phyloP scores from a whole-genome alignment of 2,888 invertebrate genomes.

The Sinotaia quadrata region DNA sequence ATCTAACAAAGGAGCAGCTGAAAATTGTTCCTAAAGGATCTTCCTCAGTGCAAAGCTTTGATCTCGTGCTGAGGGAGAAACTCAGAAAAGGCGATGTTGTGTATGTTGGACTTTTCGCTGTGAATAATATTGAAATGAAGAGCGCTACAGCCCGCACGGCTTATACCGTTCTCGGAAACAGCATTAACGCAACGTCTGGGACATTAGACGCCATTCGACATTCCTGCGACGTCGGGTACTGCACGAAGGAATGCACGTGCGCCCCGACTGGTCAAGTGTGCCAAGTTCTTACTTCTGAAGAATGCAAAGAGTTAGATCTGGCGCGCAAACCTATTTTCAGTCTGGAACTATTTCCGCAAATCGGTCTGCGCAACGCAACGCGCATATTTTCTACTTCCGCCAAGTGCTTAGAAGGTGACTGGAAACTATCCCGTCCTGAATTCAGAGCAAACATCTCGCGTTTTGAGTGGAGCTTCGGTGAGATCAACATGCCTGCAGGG shows the following conservation, averaged over 20 bases:
- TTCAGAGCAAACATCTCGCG: constrained; percentile 24
- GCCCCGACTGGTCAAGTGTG: constrained; percentile 40
- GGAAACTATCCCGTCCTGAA: constrained; percentile 14
- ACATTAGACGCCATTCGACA: constrained; percentile 33
- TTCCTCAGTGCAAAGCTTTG: neutral
- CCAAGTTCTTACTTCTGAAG: neutral
- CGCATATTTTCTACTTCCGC: constrained; percentile 25
- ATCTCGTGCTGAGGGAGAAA: neutral
- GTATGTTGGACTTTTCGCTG: constrained; percentile 40
- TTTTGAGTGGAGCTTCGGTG: constrained; percentile 47
- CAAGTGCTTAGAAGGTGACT: constrained; percentile 37
- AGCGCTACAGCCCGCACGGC: constrained; percentile 12
- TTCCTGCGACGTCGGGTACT: constrained; percentile 38
- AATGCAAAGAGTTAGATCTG: neutral
- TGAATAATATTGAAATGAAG: constrained; percentile 35
- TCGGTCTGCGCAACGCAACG: neutral
- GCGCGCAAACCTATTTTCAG: neutral
- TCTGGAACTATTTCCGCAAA: neutral
- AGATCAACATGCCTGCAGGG: constrained; percentile 32
- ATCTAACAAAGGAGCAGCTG: constrained; percentile 3
- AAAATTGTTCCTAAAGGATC: neutral
- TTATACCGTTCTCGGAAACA: constrained; percentile 1
- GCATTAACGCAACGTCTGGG: constrained; percentile 7
- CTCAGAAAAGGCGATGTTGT: constrained; percentile 1
- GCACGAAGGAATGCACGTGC: constrained; percentile 42